Base-by-base conservation (phyloP, 2,113 vertebrate genomes). In the Eleginops maclovinus region DNA sequence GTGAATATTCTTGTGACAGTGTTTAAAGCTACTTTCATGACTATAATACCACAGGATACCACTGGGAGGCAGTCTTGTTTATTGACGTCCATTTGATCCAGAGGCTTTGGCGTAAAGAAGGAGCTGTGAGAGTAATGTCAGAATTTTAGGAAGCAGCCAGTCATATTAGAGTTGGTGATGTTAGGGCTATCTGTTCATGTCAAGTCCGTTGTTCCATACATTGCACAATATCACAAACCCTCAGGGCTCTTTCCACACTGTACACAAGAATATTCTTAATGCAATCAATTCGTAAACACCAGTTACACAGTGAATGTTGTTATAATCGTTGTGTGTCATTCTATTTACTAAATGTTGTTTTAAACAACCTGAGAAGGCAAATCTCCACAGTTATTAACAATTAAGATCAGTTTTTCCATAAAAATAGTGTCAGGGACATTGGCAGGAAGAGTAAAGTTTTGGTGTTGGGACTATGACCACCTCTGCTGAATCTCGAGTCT, bases 1-100 rank as follows among this genome's bases (percentile, higher is more conserved):
- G 13, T 24, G 40, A 62, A 13, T 24, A 6, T 44, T 62, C 40
- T 44, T 41, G 41, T 14, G n/a, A 43, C 40, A 43, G 5, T n/a
- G n/a, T 4, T 40, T 1, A 44, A 21, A 40, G 7, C 11, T 13
- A 8, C 19, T 56, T 41, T 47, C 28, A 14, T 54, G 22, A 44
- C n/a, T 31, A 31, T 0, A 55, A 2, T 55, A 63, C 24, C 28
- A 61, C 47, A 49, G 13, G 7, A 12, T 49, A 47, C 58, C 66
- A 71, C 41, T 55, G 15, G 75, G 55, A 49, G 66, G n/a, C 58
- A 55, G 4, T 58, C 0, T 64, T 31, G 13, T 21, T 56, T 14
- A 14, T 11, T 36, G 3, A 54, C n/a, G n/a, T n/a, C n/a, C n/a
- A n/a, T 11, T 50, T 50, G 28, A 50, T 9, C 4, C 12, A 51